Percentiles rank a stretch among this genome's conserved stretches.
These are phyloP conservation scores for Centruroides vittatus DNA, from an alignment of 1,140 invertebrate species.

Conservation along the genomic window DNA sequence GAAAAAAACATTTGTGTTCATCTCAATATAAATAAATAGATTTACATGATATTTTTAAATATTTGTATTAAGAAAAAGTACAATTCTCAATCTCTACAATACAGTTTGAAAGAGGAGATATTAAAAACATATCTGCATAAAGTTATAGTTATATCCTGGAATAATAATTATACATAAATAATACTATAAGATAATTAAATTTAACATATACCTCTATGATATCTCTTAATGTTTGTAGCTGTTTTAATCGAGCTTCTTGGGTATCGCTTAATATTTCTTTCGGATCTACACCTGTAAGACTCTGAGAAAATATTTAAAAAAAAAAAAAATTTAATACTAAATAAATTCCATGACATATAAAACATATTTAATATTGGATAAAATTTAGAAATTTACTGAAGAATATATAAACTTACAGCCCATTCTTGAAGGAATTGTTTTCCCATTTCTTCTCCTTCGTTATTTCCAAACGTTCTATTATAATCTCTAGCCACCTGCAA, in stretches of 20 bases:
- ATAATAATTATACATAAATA: too few species aligned
- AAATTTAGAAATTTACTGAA: not conserved
- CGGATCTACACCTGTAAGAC: conserved; percentile 18
- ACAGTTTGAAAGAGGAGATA: too few species aligned
- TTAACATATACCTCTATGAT: conserved; percentile 14
- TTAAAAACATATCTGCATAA: too few species aligned
- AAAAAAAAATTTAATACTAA: too few species aligned
- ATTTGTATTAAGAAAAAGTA: too few species aligned
- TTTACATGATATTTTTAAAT: too few species aligned
- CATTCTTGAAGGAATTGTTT: conserved; percentile 20
- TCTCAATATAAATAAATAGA: too few species aligned
- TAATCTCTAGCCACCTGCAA: conserved; percentile 39
- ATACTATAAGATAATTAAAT: too few species aligned
- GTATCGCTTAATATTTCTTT: conserved; percentile 12
- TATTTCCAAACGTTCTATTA: conserved; percentile 30
- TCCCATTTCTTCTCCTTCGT: conserved; percentile 17
- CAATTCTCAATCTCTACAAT: too few species aligned
- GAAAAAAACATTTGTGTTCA: too few species aligned
- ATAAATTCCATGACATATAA: not conserved
- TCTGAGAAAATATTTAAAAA: conserved; percentile 2
- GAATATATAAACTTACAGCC: conserved; percentile 14
- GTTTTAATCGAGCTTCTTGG: conserved; percentile 17
- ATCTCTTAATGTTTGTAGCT: conserved; percentile 19
- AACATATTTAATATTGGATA: not conserved
- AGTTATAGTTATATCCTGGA: too few species aligned